Conservation (phyloP, 2,113 vertebrate species). For the Collichthys lucidus region DNA sequence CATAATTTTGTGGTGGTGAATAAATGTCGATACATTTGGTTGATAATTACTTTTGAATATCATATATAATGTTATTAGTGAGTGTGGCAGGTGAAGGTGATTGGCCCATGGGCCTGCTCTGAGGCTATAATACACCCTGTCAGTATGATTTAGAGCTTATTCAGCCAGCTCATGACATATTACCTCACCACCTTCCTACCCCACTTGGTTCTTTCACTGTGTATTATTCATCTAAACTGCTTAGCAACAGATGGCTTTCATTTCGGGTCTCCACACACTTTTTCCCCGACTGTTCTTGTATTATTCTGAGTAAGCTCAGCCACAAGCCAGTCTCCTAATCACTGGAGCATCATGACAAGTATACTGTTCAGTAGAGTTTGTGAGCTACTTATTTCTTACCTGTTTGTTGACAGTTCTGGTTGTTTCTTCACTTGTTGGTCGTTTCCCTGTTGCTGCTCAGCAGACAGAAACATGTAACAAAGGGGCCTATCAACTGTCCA, state of each 20-base stretch:
- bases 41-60: slow-evolving; percentile 10
- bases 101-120: slow-evolving; percentile 39
- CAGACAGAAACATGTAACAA: not conserved
- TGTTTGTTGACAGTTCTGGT: slow-evolving; percentile 1
- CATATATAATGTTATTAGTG: not conserved
- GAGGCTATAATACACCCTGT: slow-evolving; percentile 44
- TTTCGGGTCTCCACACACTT: slow-evolving; percentile 13
- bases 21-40: not conserved
- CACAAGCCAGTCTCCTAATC: slow-evolving; percentile 21
- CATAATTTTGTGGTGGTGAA: not conserved
- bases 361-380: slow-evolving; percentile 18
- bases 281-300: not conserved
- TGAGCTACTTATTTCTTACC: not conserved
- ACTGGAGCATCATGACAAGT: slow-evolving; percentile 6
- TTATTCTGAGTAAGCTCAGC: slow-evolving; percentile 42
- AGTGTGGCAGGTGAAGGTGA: slow-evolving; percentile 5
- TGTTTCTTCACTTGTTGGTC: not conserved
- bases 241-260: slow-evolving; percentile 58
- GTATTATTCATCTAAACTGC: slow-evolving; percentile 62
- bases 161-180: slow-evolving; percentile 47
- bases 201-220: slow-evolving; percentile 49
- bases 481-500: not conserved
- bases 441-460: not conserved
- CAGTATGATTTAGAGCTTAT: slow-evolving; percentile 57
- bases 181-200: slow-evolving; percentile 46